Evolutionary conservation across 2,797 vertebrate genomes (phyloP).

Genomic region (Acropternis orthonyx): DNA sequence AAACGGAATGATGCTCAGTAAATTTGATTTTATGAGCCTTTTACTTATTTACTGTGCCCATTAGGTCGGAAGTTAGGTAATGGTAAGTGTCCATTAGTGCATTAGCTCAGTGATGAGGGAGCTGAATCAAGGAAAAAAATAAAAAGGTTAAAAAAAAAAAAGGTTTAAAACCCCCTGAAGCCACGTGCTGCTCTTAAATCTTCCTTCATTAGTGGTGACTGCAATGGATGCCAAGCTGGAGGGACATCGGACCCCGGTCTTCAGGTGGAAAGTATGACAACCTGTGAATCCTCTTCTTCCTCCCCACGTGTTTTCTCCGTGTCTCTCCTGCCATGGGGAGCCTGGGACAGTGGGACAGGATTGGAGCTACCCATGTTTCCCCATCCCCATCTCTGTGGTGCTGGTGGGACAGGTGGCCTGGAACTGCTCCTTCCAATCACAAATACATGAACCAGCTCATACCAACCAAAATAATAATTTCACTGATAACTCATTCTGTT

Average conservation of each 20-base stretch:
- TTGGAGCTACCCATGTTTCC: background rate
- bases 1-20: slow-evolving; percentile 28
- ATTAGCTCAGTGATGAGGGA: slow-evolving; percentile 50
- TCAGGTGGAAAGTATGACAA: accelerated
- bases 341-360: background rate
- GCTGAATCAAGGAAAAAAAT: background rate
- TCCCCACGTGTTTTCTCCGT: accelerated
- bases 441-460: background rate
- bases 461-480: background rate
- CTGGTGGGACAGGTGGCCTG: accelerated
- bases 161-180: background rate
- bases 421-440: background rate
- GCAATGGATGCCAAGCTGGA: accelerated
- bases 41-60: slow-evolving; percentile 52
- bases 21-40: slow-evolving; percentile 66
- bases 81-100: slow-evolving; percentile 58
- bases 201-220: background rate
- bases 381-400: background rate
- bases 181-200: background rate
- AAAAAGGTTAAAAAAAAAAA: background rate
- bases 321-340: accelerated
- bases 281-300: accelerated
- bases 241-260: accelerated
- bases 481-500: background rate
- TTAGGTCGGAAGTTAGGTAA: slow-evolving; percentile 57